Evolutionary conservation across 2,113 vertebrate genomes (phyloP), one percentile per base, ranked within the genome.

Genomic region (Mustelus asterias): DNA sequence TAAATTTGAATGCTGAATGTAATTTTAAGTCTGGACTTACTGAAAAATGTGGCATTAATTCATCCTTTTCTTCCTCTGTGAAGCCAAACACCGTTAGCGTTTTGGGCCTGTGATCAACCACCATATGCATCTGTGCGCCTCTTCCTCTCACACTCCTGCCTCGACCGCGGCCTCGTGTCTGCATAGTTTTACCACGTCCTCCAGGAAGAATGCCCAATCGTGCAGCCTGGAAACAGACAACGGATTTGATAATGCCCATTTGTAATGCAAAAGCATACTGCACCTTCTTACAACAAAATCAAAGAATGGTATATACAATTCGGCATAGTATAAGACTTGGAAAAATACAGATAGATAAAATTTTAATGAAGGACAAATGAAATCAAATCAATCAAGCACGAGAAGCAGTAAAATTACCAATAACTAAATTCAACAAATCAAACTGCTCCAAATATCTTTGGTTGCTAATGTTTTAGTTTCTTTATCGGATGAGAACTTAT

Each of bases 51-150:
- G 98, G 98, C 97, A 98, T 97, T 63, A 99, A 97, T 96, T 99
- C 99, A 67, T 99, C 99, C 95, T 99, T 99, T 60, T 99, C 99
- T 96, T 99, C 99, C 86, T 98, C 98, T 0, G 97, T 96, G 88
- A 99, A 98, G 80, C 98, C 99, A 78, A 98, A 96, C 22, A 99
- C 98, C 10, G 98, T 96, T 58, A 99, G 97, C 0, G 99, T 98
- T 97, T 98, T 98, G 96, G 99, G 99, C 22, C 99, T 98, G 96
- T 99, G 99, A 96, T 99, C 99, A 18, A 99, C 99, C 96, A 98
- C 98, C 99, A 99, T 99, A n/a, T 99, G 99, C 96, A 98, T 99
- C 70, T 97, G 86, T 63, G 98, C 97, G 0, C 98, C 97, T 18
- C 99, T 97, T 2, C 97, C 98, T 96, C 98, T 97, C 96, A 97